Percentiles rank a stretch among this genome's conserved stretches.
Evolutionary conservation across 2,888 invertebrate genomes (phyloP).

Genomic region (Alloscopus bannaensis): DNA sequence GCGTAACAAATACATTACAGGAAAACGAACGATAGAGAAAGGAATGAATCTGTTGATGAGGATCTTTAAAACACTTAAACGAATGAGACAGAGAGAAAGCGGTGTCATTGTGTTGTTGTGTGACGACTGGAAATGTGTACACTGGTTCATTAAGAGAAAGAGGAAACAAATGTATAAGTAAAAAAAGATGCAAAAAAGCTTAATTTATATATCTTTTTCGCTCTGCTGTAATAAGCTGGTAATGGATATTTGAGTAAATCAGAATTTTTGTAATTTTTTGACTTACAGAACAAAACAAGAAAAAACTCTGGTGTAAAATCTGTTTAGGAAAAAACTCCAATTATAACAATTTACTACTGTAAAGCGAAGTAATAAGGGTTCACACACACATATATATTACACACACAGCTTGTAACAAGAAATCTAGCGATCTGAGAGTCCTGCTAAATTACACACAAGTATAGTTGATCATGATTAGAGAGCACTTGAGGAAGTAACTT

Average conservation of each 20-base stretch:
- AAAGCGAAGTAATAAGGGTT: slow-evolving; percentile 16
- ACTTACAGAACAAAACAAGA: slow-evolving; percentile 40
- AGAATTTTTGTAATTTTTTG: slow-evolving; percentile 57
- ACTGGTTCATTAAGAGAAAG: slow-evolving; percentile 36
- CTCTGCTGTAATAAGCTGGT: slow-evolving; percentile 38
- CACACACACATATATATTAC: no score
- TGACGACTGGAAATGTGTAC: slow-evolving; percentile 48
- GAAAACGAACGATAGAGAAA: slow-evolving; percentile 3
- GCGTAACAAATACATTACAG: background rate
- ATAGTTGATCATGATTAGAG: no score
- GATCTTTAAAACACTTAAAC: slow-evolving; percentile 1
- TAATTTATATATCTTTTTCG: slow-evolving; percentile 42
- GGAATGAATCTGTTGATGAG: slow-evolving; percentile 11
- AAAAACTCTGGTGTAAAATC: slow-evolving; percentile 38
- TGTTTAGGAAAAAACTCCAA: slow-evolving; percentile 28
- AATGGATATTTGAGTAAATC: slow-evolving; percentile 38
- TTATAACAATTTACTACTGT: slow-evolving; percentile 8
- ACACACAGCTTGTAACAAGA: no score
- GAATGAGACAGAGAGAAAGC: no score
- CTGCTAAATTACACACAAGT: no score
- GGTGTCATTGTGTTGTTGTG: slow-evolving; percentile 43
- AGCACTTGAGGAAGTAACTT: no score
- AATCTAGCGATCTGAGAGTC: no score
- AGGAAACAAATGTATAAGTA: no score
- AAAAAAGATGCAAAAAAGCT: slow-evolving; percentile 39